phyloP scores from a whole-genome alignment of 2,113 vertebrate genomes.

The Thamnaconus septentrionalis region DNA sequence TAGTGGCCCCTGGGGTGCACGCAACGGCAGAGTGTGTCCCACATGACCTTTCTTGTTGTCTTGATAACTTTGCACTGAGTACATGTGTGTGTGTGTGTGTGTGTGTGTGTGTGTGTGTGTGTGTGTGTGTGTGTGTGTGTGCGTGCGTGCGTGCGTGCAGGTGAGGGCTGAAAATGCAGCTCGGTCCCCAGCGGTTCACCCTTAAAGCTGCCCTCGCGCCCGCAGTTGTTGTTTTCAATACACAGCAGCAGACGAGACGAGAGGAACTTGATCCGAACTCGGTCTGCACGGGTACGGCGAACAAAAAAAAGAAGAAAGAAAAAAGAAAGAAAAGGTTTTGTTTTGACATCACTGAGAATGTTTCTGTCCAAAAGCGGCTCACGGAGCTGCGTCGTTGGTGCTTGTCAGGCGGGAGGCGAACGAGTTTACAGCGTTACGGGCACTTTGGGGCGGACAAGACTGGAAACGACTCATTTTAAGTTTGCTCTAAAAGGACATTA shows the following conservation, averaged over 20 bases:
- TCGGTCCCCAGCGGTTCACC: constrained; percentile 40
- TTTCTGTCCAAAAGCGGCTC: constrained; percentile 10
- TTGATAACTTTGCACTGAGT: no score
- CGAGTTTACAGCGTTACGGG: no score
- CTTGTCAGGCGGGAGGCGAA: not conserved
- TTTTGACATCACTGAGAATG: constrained; percentile 6
- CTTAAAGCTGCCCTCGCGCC: constrained; percentile 28
- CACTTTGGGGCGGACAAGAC: no score
- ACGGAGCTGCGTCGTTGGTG: not conserved
- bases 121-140: constrained; percentile 14
- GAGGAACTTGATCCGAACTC: constrained; percentile 23
- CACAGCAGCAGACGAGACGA: constrained; percentile 25
- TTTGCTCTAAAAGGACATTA: no score
- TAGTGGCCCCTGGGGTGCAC: no score
- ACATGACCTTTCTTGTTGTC: no score
- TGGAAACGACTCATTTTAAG: no score
- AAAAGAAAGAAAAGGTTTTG: not conserved
- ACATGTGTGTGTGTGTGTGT: no score
- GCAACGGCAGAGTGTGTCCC: no score
- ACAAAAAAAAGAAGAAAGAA: not conserved
- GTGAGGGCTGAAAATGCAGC: constrained; percentile 35
- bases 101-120: no score
- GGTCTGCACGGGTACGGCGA: constrained; percentile 4
- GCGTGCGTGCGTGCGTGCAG: constrained; percentile 29
- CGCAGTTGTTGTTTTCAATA: constrained; percentile 26